These are phyloP conservation scores for Perca schrenkii DNA, from an alignment of 2,113 vertebrate species.

Conservation along the genomic window DNA sequence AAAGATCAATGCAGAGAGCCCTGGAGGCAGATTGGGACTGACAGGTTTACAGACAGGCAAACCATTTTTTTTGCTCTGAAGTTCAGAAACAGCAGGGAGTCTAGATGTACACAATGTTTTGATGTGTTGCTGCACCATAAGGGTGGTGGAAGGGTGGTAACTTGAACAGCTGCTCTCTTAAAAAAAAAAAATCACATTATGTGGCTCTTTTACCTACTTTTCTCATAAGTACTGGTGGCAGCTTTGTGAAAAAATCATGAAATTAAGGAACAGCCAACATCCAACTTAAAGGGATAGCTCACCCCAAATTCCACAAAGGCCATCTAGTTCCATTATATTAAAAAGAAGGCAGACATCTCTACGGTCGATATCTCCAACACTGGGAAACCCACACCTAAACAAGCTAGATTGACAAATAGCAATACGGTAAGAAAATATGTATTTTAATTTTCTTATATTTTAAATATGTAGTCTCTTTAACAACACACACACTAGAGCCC, in stretches of 20 bases:
- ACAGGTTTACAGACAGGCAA: not conserved
- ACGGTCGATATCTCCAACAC: too few species aligned
- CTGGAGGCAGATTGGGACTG: not conserved
- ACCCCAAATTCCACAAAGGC: too few species aligned
- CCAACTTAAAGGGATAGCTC: too few species aligned
- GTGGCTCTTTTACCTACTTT: not conserved
- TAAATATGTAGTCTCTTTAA: too few species aligned
- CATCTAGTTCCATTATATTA: too few species aligned
- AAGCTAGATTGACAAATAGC: too few species aligned
- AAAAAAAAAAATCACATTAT: not conserved
- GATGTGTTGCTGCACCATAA: conserved; percentile 15
- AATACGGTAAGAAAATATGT: too few species aligned
- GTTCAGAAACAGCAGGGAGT: conserved; percentile 11
- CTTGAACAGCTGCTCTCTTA: conserved; percentile 11
- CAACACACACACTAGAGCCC: too few species aligned
- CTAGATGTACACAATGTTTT: not conserved
- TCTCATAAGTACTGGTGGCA: not conserved
- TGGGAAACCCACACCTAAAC: too few species aligned
- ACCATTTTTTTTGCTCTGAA: not conserved
- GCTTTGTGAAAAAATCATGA: not conserved
- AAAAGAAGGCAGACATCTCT: too few species aligned
- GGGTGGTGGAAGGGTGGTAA: not conserved
- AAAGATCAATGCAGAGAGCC: not conserved
- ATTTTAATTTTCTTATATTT: too few species aligned
- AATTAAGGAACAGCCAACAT: not conserved